A percentile compares a stretch with the other conserved stretches of the same genome.
These are phyloP conservation scores for Pristionchus japonicus DNA, from an alignment of 2,888 invertebrate genomes.

Conservation along the genomic window DNA sequence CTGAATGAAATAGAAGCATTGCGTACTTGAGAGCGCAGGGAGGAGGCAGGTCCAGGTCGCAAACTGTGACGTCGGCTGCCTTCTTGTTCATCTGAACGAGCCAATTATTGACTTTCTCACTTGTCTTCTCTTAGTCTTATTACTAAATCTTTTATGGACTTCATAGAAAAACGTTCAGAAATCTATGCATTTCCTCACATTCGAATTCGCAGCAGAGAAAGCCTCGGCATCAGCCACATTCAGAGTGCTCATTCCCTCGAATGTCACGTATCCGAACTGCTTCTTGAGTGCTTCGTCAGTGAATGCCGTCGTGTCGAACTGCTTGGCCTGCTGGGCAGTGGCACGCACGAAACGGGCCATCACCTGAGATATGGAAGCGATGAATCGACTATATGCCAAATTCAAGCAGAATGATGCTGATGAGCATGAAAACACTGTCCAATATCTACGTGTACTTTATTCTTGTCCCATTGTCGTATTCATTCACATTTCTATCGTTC, in stretches of 20 bases:
- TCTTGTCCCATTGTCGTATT: too few species aligned
- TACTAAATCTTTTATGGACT: too few species aligned
- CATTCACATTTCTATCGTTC: too few species aligned
- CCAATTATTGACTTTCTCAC: background rate
- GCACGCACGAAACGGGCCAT: constrained; percentile 67
- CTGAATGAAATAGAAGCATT: background rate
- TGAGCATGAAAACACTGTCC: too few species aligned
- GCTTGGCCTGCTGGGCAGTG: constrained; percentile 71
- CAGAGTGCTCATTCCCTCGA: constrained; percentile 74
- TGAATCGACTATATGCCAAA: too few species aligned
- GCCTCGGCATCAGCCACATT: constrained; percentile 49
- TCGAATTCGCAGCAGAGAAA: constrained; percentile 43
- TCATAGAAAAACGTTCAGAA: too few species aligned
- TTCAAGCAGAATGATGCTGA: too few species aligned
- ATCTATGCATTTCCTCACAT: background rate
- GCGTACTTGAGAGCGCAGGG: constrained; percentile 68
- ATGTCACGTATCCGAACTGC: constrained; percentile 66
- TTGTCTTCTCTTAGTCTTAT: too few species aligned
- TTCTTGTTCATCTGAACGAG: constrained; percentile 65
- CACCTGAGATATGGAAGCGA: too few species aligned
- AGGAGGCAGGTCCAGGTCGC: constrained; percentile 68
- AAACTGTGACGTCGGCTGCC: constrained; percentile 63
- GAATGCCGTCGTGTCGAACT: constrained; percentile 67
- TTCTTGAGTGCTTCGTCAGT: constrained; percentile 56
- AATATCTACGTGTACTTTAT: too few species aligned